Evolutionary conservation across 2,888 invertebrate genomes (phyloP).

Genomic region (Luffia ferchaultella): DNA sequence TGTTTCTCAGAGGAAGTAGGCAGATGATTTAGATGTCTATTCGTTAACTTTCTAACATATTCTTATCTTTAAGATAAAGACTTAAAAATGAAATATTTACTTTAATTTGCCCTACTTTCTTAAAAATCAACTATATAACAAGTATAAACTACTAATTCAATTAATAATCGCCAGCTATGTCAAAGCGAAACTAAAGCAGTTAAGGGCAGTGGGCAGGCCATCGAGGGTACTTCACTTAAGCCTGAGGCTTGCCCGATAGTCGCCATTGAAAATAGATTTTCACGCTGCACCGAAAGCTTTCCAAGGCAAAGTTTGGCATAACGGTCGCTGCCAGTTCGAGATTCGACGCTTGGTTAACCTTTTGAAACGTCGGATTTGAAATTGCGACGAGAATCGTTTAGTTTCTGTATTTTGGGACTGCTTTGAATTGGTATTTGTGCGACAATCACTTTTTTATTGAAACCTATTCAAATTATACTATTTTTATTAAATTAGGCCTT

Average conservation of each 20-base stretch:
- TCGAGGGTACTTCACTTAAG: conserved; percentile 48
- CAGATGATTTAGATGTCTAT: no score
- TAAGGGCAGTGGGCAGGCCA: conserved; percentile 23
- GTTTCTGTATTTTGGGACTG: conserved; percentile 7
- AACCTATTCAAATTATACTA: no score
- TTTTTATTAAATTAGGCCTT: no score
- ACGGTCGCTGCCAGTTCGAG: background rate
- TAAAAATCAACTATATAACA: no score
- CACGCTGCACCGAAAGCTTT: conserved; percentile 49
- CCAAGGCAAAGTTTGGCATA: conserved; percentile 20
- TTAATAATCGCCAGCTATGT: background rate
- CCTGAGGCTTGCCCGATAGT: conserved; percentile 57
- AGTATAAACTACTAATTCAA: no score
- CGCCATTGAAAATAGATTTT: conserved; percentile 65
- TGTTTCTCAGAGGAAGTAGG: no score
- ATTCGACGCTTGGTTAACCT: conserved; percentile 34
- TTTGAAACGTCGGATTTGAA: conserved; percentile 7
- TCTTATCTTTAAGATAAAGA: no score
- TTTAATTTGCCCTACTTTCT: no score
- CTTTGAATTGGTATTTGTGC: no score
- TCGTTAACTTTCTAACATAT: no score
- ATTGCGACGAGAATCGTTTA: conserved; percentile 4
- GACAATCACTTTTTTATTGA: no score
- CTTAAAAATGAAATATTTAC: no score
- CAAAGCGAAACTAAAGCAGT: conserved; percentile 3